phyloP scores from a whole-genome alignment of 2,888 invertebrate species.

The Eumacrocentrus americanus region DNA sequence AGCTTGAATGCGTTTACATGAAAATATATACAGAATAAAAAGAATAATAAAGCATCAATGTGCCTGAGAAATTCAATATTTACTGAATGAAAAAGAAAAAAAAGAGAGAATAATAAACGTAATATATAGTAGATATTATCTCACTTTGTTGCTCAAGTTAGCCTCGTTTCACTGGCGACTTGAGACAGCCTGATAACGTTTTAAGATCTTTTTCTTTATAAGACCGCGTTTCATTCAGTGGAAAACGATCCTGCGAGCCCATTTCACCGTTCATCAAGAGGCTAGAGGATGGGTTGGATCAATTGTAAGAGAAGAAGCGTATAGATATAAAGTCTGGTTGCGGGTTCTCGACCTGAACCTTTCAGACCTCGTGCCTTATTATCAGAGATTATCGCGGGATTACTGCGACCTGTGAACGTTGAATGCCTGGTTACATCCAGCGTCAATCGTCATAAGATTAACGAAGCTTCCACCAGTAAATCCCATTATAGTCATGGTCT shows the following conservation, averaged over 20 bases:
- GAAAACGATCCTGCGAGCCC: constrained; percentile 20
- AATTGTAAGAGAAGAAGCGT: constrained; percentile 4
- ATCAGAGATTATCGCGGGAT: constrained; percentile 33
- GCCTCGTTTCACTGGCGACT: no score
- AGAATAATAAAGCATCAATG: no score
- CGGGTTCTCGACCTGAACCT: neutral
- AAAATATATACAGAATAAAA: neutral
- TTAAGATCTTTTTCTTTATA: constrained; percentile 13
- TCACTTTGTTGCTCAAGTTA: no score
- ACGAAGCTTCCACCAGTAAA: constrained; percentile 22
- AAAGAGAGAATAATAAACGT: no score
- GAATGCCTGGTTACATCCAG: constrained; percentile 10
- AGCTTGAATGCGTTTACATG: neutral
- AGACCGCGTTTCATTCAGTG: constrained; percentile 9
- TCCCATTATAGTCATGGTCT: neutral
- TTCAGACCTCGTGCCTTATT: constrained; percentile 14
- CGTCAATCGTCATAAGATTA: constrained; percentile 29
- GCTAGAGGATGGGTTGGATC: neutral
- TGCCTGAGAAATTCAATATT: neutral
- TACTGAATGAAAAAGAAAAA: neutral
- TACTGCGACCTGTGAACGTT: constrained; percentile 4
- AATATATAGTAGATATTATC: no score
- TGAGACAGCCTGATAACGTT: constrained; percentile 6
- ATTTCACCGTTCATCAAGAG: constrained; percentile 21
- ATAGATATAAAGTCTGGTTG: constrained; percentile 3